Base-by-base conservation (phyloP, 2,797 vertebrate species). In the Coranthus polyacanthus region DNA sequence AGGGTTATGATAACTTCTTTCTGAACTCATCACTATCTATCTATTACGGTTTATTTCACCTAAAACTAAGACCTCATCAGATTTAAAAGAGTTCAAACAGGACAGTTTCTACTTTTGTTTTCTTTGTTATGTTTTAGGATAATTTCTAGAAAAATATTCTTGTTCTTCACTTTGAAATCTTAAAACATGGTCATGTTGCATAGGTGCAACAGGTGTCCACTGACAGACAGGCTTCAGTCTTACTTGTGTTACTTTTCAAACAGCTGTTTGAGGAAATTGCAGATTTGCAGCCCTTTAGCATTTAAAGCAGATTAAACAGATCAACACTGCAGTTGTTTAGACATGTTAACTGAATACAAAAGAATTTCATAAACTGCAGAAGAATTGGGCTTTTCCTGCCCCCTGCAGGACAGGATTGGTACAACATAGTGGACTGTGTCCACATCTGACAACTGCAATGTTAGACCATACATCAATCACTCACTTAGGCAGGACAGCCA, bases 281-380 rank as follows among this genome's bases (percentile, higher is more conserved):
- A 65, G 18, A 62, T 50, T 56, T 72, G 54, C 66, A 85, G 72
- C 42, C 45, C 45, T 41, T 72, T 4, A 66, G 56, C 39, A 59
- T 18, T n/a, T 58, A 29, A 78, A 81, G 75, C 78, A 53, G 32
- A 49, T 78, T 52, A 63, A 79, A 68, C 16, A 61, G 78, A 87
- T 78, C 81, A 18, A 87, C 67, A 75, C 54, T 90, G 87, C 89
- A 90, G 87, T 52, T 80, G 82, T 83, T 73, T 10, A 3, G 5
- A 8, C 1, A 17, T 18, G 38, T 20, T 1, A 49, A 45, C 38
- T 20, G 43, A 54, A 39, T 7, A 32, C 17, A 50, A 0, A 39
- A 18, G 34, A 12, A 9, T 51, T 57, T 45, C 2, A 50, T 32
- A 38, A 5, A 18, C 20, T 15, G 5, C 7, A 59, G n/a, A 17